These are phyloP conservation scores for Anniella stebbinsi DNA, from an alignment of 2,797 vertebrate species.

Conservation along the genomic window DNA sequence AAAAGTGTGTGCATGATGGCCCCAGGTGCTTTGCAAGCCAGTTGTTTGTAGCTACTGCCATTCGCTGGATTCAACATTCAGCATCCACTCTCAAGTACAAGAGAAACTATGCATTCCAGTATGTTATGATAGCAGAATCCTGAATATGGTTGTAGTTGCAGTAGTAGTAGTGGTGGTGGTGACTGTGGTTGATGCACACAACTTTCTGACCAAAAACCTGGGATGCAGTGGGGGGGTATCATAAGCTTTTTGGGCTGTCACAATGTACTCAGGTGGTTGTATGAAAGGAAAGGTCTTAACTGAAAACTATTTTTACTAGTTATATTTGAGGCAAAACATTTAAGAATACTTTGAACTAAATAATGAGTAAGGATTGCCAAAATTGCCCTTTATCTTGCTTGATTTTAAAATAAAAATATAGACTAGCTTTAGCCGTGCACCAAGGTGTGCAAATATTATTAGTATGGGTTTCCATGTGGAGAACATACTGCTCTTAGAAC, in stretches of 20 bases:
- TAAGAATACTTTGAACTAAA: not conserved
- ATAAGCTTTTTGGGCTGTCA: not conserved
- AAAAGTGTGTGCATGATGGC: not conserved
- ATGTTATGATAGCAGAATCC: not conserved
- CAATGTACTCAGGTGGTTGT: not conserved
- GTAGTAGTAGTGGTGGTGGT: not conserved
- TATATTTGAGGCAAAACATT: constrained; percentile 8
- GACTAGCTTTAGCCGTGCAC: not conserved
- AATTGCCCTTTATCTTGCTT: not conserved
- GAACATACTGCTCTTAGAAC: not conserved
- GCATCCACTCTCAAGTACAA: not conserved
- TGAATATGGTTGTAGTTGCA: too few species aligned
- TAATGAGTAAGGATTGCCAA: not conserved
- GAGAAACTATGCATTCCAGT: not conserved
- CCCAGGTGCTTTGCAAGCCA: not conserved
- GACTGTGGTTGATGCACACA: not conserved
- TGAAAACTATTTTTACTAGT: not conserved
- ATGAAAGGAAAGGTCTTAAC: not conserved
- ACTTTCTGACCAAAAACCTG: not conserved
- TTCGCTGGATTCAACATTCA: not conserved
- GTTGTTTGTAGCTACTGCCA: not conserved
- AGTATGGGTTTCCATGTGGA: not conserved
- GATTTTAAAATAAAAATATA: not conserved
- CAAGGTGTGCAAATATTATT: not conserved
- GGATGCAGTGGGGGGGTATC: not conserved